Percentiles rank a stretch among this genome's conserved stretches.
phyloP scores from a whole-genome alignment of 2,113 vertebrate genomes.

The Labrus mixtus region DNA sequence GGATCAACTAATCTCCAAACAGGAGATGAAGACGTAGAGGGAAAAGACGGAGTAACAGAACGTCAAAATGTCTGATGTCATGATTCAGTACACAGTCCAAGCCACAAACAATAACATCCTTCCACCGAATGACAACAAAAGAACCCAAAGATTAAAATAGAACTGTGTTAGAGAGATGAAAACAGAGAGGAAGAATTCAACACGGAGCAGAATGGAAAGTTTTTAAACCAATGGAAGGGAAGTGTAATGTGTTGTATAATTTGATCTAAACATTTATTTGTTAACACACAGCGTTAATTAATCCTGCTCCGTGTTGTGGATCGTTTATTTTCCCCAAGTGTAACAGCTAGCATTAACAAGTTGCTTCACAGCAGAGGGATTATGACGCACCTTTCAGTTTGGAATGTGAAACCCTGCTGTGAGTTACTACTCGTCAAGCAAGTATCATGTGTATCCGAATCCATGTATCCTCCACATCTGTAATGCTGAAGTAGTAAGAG shows the following conservation, averaged over 20 bases:
- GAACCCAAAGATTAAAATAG: conserved; percentile 35
- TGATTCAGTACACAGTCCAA: conserved; percentile 9
- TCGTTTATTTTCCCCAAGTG: background rate
- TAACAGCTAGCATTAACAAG: background rate
- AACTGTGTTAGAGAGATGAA: conserved; percentile 9
- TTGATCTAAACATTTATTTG: no score
- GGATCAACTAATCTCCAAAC: conserved; percentile 57
- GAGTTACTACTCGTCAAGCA: conserved; percentile 19
- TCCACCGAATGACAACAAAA: conserved; percentile 19
- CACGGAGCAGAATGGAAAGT: background rate
- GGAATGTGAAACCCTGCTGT: conserved; percentile 40
- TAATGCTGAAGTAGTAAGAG: no score
- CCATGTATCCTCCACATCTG: background rate
- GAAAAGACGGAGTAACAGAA: conserved; percentile 5
- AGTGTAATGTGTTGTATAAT: background rate
- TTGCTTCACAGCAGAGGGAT: conserved; percentile 12
- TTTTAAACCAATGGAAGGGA: background rate
- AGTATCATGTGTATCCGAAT: background rate
- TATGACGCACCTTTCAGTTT: conserved; percentile 7
- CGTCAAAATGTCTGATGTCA: background rate
- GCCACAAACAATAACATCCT: conserved; percentile 25
- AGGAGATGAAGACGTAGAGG: conserved; percentile 29
- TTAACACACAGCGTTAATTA: conserved; percentile 1
- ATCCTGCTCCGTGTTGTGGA: background rate
- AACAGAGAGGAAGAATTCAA: background rate